Evolutionary conservation across 2,113 vertebrate genomes (phyloP).

Genomic region (Lipophrys pholis): DNA sequence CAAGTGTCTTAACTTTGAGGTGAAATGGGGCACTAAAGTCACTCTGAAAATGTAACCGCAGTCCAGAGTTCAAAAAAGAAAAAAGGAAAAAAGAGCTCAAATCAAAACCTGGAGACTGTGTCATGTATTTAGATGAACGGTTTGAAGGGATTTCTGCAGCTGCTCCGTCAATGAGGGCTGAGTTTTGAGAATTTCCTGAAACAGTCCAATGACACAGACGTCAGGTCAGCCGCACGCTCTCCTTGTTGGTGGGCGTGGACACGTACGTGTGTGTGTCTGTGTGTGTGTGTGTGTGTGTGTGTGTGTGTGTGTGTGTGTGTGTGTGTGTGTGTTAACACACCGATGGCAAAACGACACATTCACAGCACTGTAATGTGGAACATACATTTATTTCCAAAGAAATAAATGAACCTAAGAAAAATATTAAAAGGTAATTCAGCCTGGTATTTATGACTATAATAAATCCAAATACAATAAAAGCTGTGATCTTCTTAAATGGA

Average conservation of each 20-base stretch:
- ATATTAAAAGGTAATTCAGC: not conserved
- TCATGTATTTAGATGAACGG: not conserved
- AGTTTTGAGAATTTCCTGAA: conserved; percentile 1
- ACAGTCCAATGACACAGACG: not conserved
- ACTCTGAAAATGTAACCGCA: not conserved
- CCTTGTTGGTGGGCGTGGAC: not conserved
- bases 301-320: not conserved
- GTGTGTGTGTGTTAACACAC: not conserved
- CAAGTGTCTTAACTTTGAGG: not conserved
- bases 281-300: too few species aligned
- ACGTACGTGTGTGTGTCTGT: not conserved
- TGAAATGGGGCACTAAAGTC: not conserved
- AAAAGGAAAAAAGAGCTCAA: too few species aligned
- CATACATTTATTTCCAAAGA: not conserved
- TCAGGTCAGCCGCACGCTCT: not conserved
- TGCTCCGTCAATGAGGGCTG: not conserved
- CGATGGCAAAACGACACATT: not conserved
- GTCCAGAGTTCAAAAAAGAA: not conserved
- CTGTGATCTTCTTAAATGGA: conserved; percentile 8
- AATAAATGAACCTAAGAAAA: not conserved
- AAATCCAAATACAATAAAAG: conserved; percentile 2
- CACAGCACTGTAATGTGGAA: not conserved
- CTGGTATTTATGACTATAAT: conserved; percentile 11
- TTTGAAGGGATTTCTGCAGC: not conserved
- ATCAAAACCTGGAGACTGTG: not conserved